phyloP scores from a whole-genome alignment of 1,140 invertebrate species.

The Yoshiicerus persimilis region DNA sequence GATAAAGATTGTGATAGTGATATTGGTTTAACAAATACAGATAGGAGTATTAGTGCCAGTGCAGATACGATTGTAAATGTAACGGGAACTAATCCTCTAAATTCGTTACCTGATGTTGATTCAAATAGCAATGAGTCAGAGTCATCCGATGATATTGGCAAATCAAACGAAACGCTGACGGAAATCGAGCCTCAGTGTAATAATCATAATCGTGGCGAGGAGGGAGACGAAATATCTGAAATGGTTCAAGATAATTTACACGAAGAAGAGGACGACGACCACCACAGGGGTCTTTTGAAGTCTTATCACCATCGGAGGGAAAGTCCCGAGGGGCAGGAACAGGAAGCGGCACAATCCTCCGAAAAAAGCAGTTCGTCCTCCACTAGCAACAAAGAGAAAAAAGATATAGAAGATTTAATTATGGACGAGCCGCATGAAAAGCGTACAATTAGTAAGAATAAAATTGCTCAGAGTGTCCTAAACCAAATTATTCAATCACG shows the following conservation, averaged over 20 bases:
- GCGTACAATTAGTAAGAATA: neutral
- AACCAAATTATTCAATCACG: neutral
- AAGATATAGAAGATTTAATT: neutral
- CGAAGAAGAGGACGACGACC: neutral
- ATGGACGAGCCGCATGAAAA: neutral
- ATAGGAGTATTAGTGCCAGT: neutral
- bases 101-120: neutral
- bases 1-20: slow-evolving; percentile 12
- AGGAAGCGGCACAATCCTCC: neutral
- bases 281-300: neutral
- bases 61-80: too few relatives aligned
- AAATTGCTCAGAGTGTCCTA: neutral
- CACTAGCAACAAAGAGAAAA: neutral
- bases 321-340: slow-evolving; percentile 38
- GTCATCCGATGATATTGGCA: neutral
- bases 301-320: slow-evolving; percentile 26
- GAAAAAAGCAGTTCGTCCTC: neutral
- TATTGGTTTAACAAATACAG: neutral
- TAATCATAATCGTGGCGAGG: neutral
- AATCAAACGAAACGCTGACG: neutral
- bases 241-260: slow-evolving; percentile 10
- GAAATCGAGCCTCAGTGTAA: neutral
- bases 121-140: neutral
- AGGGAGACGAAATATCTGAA: neutral
- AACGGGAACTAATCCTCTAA: neutral